Base-by-base conservation (phyloP, 2,888 invertebrate genomes). In the Parnassius apollo region DNA sequence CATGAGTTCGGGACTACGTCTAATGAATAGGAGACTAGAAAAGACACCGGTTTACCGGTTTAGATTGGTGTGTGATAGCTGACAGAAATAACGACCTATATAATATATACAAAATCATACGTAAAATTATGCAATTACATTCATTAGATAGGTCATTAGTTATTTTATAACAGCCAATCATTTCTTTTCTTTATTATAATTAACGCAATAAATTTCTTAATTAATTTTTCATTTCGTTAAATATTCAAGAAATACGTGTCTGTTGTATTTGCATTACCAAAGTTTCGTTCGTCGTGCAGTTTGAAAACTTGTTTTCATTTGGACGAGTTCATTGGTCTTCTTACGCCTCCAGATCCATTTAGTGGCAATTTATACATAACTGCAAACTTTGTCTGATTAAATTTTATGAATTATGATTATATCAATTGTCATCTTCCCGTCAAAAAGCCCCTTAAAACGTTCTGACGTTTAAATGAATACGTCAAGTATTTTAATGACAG, bases 281-380 rank as follows among this genome's bases (percentile, higher is more conserved):
- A 68, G 63, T 65, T 66, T 66, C 65, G 71, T 70, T 69, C 76
- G 72, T 77, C 76, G 73, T 71, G 78, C 81, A 78, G 77, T 76
- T 74, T 75, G 75, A 77, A 78, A 86, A 88, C 88, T 79, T 81
- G 86, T 86, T 88, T 86, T 69, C 76, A 80, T 87, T 86, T 80
- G 74, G 77, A 74, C 71, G 74, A 75, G 91, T 89, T 91, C 88
- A 88, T 79, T 74, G 87, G 66, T 80, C 75, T 71, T 67, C 68
- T 73, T 72, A 71, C 67, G 72, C 64, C 70, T 60, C 54, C 64
- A 50, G 48, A 53, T 13, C 60, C 57, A 61, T 57, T 61, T 59
- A 45, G 53, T 13, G 51, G 56, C 22, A 12, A 60, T 54, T 60
- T 59, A 18, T 54, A 52, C 46, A 66, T 57, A 48, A 56, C 52